These are phyloP conservation scores for Eudasyphora cyanicolor DNA, from an alignment of 2,888 invertebrate genomes.

Conservation along the genomic window DNA sequence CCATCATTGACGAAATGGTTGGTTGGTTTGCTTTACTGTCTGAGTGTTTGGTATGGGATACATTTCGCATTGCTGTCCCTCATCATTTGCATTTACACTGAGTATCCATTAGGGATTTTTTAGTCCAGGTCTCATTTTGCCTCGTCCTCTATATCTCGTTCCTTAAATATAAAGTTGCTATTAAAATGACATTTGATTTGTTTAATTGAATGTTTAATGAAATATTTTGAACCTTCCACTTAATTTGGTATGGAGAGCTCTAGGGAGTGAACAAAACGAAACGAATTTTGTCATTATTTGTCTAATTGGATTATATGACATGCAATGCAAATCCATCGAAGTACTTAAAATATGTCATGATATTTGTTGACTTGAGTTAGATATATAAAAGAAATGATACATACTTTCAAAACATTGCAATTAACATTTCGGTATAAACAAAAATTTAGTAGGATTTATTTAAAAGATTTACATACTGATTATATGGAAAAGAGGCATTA, in stretches of 20 bases:
- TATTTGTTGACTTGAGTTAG: too few relatives aligned
- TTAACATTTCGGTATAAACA: too few relatives aligned
- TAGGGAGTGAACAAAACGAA: not conserved
- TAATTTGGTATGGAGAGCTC: not conserved
- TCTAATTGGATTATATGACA: not conserved
- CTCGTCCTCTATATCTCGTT: not conserved
- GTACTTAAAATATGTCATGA: too few relatives aligned
- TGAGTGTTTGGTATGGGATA: not conserved
- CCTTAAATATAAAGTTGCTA: not conserved
- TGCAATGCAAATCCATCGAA: too few relatives aligned
- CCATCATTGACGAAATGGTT: not conserved
- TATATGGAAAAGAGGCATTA: too few relatives aligned
- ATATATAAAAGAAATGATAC: too few relatives aligned
- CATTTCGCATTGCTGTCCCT: constrained; percentile 36
- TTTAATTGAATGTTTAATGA: constrained; percentile 58
- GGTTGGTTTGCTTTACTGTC: not conserved
- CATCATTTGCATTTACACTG: constrained; percentile 41
- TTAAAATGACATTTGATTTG: constrained; percentile 26
- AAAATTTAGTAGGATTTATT: too few relatives aligned
- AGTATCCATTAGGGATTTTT: constrained; percentile 39
- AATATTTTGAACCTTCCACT: constrained; percentile 37
- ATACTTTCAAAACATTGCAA: too few relatives aligned
- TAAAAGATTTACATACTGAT: too few relatives aligned
- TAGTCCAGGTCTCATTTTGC: not conserved
- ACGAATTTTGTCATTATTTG: not conserved